These are phyloP conservation scores for Betta splendens DNA, from an alignment of 2,797 vertebrate genomes.

Conservation along the genomic window DNA sequence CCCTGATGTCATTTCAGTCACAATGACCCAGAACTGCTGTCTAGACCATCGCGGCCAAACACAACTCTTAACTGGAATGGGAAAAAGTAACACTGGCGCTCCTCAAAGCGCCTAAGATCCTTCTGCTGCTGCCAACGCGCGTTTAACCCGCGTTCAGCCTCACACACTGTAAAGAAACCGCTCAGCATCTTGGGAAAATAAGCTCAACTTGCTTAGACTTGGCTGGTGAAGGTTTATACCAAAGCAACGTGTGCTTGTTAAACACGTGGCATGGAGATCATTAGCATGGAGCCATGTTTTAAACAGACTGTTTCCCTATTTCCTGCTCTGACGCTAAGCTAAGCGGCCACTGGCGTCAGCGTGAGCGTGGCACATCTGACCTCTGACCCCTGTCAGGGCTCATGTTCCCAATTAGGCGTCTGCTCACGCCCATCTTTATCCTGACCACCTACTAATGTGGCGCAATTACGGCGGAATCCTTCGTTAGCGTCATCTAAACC, in stretches of 20 bases:
- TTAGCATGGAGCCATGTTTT: too few relatives aligned
- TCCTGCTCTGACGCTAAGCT: too few relatives aligned
- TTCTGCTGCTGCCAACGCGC: slow-evolving; percentile 18
- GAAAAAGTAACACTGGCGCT: slow-evolving; percentile 57
- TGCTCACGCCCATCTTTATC: slow-evolving; percentile 45
- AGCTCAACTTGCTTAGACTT: too few relatives aligned
- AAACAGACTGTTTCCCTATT: too few relatives aligned
- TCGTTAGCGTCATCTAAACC: slow-evolving; percentile 66
- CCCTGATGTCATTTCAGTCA: slow-evolving; percentile 68
- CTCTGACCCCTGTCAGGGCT: not conserved
- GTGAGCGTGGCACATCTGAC: too few relatives aligned
- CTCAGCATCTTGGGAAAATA: not conserved
- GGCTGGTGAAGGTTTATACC: too few relatives aligned
- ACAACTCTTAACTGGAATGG: too few relatives aligned
- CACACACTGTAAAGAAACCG: slow-evolving; percentile 37
- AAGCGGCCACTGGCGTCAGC: too few relatives aligned
- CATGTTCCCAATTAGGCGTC: slow-evolving; percentile 30
- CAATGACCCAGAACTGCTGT: slow-evolving; percentile 58
- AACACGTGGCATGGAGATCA: too few relatives aligned
- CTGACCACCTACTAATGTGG: slow-evolving; percentile 62
- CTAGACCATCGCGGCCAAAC: slow-evolving; percentile 61
- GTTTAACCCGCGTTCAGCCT: slow-evolving; percentile 64
- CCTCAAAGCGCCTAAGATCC: slow-evolving; percentile 41
- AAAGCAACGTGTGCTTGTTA: too few relatives aligned
- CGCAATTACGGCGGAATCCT: slow-evolving; percentile 70